Evolutionary conservation across 2,797 vertebrate species (phyloP).

Genomic region (Leptoclinus maculatus): DNA sequence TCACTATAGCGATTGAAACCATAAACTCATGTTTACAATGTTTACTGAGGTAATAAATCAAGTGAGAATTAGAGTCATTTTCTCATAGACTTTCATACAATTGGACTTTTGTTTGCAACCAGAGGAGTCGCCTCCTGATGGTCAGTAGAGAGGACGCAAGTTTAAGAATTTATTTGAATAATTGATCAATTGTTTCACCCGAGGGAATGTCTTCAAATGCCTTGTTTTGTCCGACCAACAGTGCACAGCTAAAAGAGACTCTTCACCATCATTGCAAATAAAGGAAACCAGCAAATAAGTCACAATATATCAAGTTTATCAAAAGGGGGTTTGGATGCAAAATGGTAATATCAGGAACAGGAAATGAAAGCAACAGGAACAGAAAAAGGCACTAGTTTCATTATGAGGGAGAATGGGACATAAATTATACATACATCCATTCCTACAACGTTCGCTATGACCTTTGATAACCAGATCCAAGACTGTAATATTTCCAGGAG

Average conservation of each 20-base stretch:
- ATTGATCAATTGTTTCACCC: no score
- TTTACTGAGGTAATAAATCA: no score
- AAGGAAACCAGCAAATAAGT: background rate
- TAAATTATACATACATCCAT: background rate
- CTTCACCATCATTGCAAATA: background rate
- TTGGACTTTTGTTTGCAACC: no score
- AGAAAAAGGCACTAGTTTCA: background rate
- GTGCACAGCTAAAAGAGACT: background rate
- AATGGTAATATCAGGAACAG: background rate
- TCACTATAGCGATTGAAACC: no score
- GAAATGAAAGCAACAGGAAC: background rate
- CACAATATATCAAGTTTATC: background rate
- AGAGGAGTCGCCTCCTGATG: no score
- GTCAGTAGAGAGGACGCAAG: no score
- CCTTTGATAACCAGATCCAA: constrained; percentile 12
- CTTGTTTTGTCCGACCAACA: background rate
- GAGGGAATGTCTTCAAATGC: background rate
- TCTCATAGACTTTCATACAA: no score
- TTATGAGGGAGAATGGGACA: background rate
- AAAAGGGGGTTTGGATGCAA: background rate
- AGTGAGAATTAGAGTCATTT: no score
- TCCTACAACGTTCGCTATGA: background rate
- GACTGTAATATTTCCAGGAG: background rate
- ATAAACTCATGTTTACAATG: no score
- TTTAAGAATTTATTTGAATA: no score